Conservation (phyloP, 2,888 invertebrate species). For the Orgyia antiqua region DNA sequence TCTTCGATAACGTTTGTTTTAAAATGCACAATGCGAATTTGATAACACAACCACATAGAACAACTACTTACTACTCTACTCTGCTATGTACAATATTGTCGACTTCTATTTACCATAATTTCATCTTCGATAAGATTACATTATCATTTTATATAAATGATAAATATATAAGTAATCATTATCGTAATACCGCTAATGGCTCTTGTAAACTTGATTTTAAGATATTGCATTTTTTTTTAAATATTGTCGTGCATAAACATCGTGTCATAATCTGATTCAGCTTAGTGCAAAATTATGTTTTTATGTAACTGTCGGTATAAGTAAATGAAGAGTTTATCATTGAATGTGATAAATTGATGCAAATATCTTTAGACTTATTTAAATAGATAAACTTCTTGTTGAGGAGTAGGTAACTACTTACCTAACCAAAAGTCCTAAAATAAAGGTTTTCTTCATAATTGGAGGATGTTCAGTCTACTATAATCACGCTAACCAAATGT, state of each 20-base stretch:
- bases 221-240: constrained; percentile 23
- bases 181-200: constrained; percentile 30
- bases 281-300: not conserved
- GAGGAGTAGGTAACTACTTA: too few species aligned
- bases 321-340: too few species aligned
- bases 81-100: constrained; percentile 36
- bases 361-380: too few species aligned
- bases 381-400: too few species aligned
- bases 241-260: not conserved
- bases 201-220: constrained; percentile 35
- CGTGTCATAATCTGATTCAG: constrained; percentile 2
- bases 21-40: constrained; percentile 30
- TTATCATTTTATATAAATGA: constrained; percentile 20
- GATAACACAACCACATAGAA: constrained; percentile 39
- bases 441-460: too few species aligned
- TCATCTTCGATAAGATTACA: constrained; percentile 51
- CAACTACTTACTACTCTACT: constrained; percentile 30
- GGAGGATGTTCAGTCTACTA: too few species aligned
- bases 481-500: too few species aligned
- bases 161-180: constrained; percentile 10
- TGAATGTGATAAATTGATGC: too few species aligned
- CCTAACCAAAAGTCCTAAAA: too few species aligned
- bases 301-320: too few species aligned
- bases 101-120: constrained; percentile 55
- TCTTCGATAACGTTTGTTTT: constrained; percentile 36